A percentile compares a stretch with the other conserved stretches of the same genome.
phyloP scores from a whole-genome alignment of 2,888 invertebrate species.

The Tanytarsus gracilentus region DNA sequence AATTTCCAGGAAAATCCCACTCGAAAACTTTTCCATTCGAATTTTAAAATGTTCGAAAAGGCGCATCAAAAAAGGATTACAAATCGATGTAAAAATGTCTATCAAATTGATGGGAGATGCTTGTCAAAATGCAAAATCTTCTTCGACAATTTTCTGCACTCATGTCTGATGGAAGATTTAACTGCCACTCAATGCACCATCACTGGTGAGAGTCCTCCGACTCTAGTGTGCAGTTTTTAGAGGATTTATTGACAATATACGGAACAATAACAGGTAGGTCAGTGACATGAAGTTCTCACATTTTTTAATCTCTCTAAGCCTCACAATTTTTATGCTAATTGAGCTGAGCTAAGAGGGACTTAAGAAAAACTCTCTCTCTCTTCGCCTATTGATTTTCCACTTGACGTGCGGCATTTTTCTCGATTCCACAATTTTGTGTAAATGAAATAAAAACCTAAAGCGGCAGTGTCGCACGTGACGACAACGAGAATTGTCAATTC shows the following conservation, averaged over 20 bases:
- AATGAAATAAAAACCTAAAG: not conserved
- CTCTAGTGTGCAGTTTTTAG: too few relatives aligned
- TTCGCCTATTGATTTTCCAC: not conserved
- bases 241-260: not conserved
- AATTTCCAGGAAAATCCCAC: too few relatives aligned
- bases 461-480: conserved; percentile 10
- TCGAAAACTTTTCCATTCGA: too few relatives aligned
- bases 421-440: not conserved
- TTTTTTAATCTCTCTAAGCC: not conserved
- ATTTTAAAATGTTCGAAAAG: too few relatives aligned
- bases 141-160: too few relatives aligned
- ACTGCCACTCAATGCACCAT: too few relatives aligned
- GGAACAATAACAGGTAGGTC: conserved; percentile 13
- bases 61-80: too few relatives aligned
- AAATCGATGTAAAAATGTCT: too few relatives aligned
- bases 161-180: too few relatives aligned
- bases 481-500: conserved; percentile 9
- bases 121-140: too few relatives aligned
- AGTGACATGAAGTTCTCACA: not conserved
- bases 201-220: too few relatives aligned
- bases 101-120: too few relatives aligned
- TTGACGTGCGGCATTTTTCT: not conserved
- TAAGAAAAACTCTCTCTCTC: not conserved
- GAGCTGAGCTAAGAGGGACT: not conserved
- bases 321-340: conserved; percentile 9